A percentile compares a stretch with the other conserved stretches of the same genome.
Conservation (phyloP, 2,888 invertebrate genomes). For the Polia nebulosa region DNA sequence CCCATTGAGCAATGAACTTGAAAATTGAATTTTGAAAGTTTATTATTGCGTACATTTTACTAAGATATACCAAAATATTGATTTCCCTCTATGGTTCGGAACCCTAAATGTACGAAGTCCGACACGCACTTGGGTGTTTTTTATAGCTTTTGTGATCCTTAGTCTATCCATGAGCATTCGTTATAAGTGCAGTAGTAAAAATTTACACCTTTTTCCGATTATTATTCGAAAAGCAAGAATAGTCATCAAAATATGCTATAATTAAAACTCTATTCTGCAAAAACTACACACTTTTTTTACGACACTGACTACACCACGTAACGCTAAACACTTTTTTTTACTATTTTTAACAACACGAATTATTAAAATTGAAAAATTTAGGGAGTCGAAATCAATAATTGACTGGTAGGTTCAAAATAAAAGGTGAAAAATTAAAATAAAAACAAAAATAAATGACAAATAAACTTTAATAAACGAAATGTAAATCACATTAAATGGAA, state of each 20-base stretch:
- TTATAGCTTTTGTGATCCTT: background rate
- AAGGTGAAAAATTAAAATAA: constrained; percentile 69
- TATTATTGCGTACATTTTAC: too few species aligned
- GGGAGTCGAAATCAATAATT: constrained; percentile 89
- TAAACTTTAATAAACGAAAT: constrained; percentile 74
- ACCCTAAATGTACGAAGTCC: too few species aligned
- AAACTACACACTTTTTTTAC: constrained; percentile 46
- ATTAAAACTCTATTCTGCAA: constrained; percentile 43
- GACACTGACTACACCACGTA: constrained; percentile 58
- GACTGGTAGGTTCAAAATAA: constrained; percentile 85
- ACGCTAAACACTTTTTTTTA: constrained; percentile 65
- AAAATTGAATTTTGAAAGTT: too few species aligned
- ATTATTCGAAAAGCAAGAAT: background rate
- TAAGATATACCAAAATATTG: too few species aligned
- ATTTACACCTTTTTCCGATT: background rate
- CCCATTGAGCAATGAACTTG: too few species aligned
- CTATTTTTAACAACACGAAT: constrained; percentile 69
- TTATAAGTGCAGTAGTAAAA: background rate
- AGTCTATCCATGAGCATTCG: background rate
- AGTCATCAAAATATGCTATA: background rate
- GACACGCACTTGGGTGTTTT: too few species aligned
- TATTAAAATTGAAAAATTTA: constrained; percentile 90
- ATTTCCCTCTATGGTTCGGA: too few species aligned
- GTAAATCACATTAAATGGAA: constrained; percentile 62
- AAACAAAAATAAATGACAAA: constrained; percentile 75